These are phyloP conservation scores for Eupithecia centaureata DNA, from an alignment of 2,888 invertebrate species.

Conservation along the genomic window DNA sequence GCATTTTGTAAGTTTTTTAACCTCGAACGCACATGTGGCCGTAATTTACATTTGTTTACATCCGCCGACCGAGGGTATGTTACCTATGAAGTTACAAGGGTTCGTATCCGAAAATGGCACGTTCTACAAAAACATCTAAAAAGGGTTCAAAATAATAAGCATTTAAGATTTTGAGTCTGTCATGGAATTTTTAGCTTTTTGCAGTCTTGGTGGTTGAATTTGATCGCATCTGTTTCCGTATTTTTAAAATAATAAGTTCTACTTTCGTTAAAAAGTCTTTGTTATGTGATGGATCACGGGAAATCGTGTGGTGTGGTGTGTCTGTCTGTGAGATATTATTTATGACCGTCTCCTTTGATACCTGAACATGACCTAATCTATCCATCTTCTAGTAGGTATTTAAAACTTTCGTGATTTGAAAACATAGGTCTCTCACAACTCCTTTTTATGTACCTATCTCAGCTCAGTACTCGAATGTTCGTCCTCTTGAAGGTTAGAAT, in stretches of 20 bases:
- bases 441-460: neutral
- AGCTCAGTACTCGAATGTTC: neutral
- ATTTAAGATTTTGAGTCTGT: constrained; percentile 1
- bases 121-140: constrained; percentile 28
- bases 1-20: constrained; percentile 62
- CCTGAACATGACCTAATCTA: too few species aligned
- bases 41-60: constrained; percentile 75
- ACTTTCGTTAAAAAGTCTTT: neutral
- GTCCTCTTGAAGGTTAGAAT: neutral
- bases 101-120: constrained; percentile 33
- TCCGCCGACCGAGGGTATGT: constrained; percentile 70
- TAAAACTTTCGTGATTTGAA: neutral
- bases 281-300: neutral
- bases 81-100: constrained; percentile 52
- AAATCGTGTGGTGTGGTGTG: too few species aligned
- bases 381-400: too few species aligned
- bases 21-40: constrained; percentile 69
- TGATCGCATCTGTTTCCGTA: constrained; percentile 7
- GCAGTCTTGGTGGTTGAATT: neutral
- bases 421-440: neutral
- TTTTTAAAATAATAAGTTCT: neutral
- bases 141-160: constrained; percentile 29
- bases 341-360: too few species aligned
- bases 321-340: too few species aligned
- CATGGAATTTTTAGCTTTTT: neutral